Evolutionary conservation across 2,113 vertebrate genomes (phyloP), one percentile per base, ranked within the genome.

Genomic region (Pampusana beccarii): DNA sequence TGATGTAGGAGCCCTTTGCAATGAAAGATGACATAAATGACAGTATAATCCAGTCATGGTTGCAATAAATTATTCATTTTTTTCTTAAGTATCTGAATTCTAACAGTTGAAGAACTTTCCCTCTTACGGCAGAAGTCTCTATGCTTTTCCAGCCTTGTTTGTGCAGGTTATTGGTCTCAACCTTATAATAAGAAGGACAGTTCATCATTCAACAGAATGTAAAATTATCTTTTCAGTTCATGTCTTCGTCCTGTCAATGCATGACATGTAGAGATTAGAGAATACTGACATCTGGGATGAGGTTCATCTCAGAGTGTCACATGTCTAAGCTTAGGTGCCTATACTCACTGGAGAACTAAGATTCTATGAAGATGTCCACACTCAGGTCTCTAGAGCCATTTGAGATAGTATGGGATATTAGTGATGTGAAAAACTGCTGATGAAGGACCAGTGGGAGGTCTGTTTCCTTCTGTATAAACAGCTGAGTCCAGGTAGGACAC

Each of bases 11-110:
- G 23, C 26, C 78, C 50, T 90, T 93, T 94, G 73, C 64, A 86
- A 70, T 90, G 71, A 70, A 86, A 93, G 23, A 66, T 42, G 87
- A 87, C 54, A 92, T 81, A 95, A 92, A 92, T 94, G 83, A 73
- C 78, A 75, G 44, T 40, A 79, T 87, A 89, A 91, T 74, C 83
- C 78, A 92, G 15, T 28, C 80, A 72, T 64, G 13, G 16, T 72
- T 81, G 66, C 66, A 83, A 87, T 85, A 72, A 91, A 92, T 95
- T 86, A 86, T 81, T 94, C 13, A 80, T 88, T 92, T 92, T 44
- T 84, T 86, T 60, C 29, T 65, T 75, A 57, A 71, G 48, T 91
- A 91, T 44, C 61, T 93, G 58, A 25, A 51, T 74, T 84, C 2
- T 9, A 93, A 58, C 70, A 87, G 60, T 6, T 79, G 34, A 88